Percentiles rank a stretch among this genome's conserved stretches.
phyloP scores from a whole-genome alignment of 1,140 invertebrate genomes.

The Parapsyche elsis region DNA sequence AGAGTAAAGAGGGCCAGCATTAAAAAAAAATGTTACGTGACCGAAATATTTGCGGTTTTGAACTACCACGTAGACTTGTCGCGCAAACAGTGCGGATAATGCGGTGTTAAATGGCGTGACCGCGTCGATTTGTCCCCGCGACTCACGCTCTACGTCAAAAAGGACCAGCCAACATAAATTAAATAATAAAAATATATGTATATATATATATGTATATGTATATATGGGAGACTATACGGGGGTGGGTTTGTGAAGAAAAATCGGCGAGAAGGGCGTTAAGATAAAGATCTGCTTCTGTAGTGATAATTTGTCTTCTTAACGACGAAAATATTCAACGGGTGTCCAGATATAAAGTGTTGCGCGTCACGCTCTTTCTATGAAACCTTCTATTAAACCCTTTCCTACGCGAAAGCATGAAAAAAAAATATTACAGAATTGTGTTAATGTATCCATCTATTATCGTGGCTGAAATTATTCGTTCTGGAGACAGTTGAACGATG shows the following conservation, averaged over 20 bases:
- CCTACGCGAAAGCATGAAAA: no score
- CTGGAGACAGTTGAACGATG: no score
- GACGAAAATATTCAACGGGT: constrained; percentile 26
- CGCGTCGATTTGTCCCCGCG: constrained; percentile 33
- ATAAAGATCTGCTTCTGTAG: constrained; percentile 6
- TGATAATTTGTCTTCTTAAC: constrained; percentile 28
- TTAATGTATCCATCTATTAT: no score
- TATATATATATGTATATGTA: not conserved
- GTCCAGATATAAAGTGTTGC: not conserved
- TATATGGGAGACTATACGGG: not conserved
- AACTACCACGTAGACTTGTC: not conserved
- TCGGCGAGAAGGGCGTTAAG: not conserved
- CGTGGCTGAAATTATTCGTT: no score
- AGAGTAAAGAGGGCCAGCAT: constrained; percentile 22
- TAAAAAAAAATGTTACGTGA: constrained; percentile 45
- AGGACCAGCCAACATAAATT: constrained; percentile 27
- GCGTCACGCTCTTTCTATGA: not conserved
- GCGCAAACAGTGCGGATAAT: constrained; percentile 14
- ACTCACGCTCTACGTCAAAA: not conserved
- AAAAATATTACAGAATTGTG: no score
- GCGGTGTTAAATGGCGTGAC: constrained; percentile 35
- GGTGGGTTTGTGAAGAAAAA: not conserved
- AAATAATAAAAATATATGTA: not conserved
- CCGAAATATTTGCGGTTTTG: constrained; percentile 12
- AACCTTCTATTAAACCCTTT: not conserved